Evolutionary conservation across 2,888 invertebrate species (phyloP), one percentile per base, ranked within the genome.

Genomic region (Coenonympha glycerion): DNA sequence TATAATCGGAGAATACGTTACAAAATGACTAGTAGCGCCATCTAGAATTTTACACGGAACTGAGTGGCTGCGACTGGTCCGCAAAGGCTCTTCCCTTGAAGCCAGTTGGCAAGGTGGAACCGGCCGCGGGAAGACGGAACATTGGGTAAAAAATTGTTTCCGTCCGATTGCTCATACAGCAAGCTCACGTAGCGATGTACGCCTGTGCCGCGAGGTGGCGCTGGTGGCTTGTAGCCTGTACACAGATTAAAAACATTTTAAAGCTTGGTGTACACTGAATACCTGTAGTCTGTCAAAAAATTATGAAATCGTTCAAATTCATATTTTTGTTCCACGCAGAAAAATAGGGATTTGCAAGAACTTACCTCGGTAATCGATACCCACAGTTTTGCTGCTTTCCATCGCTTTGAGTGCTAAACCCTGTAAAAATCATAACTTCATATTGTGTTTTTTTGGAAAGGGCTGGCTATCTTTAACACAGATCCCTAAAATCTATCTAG

Each of bases 161-260:
- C 86, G 37, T 86, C 86, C 0, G 61, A 67, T 60, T 88, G 87
- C 57, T 86, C 84, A 58, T 77, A 88, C 1, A 87, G 66, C 18
- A 88, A 53, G 58, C 73, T 73, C 21, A 86, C 63, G 72, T 85
- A 88, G 61, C 85, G 85, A 55, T 88, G 88, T 16, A 69, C 63
- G 40, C 87, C 87, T 0, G 78, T 69, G 44, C 79, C 82, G 60
- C 77, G 79, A 71, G 88, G 79, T 66, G 88, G 88, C 70, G 78
- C 61, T 68, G 88, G 88, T 3, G 80, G 70, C 47, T 80, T 80
- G 62, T 86, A 88, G 9, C 73, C 88, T 88, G 57, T 4, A 58
- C 9, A 41, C 33, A 36, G 26, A 52, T 31, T 24, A n/a, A 40
- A 8, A 41, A 21, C 2, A 3, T 24, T 9, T 26, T n/a, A n/a